Evolutionary conservation across 30 jellyfish, hydroid and myxozoan species (phyloP).

Genomic region (Aurelia sp.): DNA sequence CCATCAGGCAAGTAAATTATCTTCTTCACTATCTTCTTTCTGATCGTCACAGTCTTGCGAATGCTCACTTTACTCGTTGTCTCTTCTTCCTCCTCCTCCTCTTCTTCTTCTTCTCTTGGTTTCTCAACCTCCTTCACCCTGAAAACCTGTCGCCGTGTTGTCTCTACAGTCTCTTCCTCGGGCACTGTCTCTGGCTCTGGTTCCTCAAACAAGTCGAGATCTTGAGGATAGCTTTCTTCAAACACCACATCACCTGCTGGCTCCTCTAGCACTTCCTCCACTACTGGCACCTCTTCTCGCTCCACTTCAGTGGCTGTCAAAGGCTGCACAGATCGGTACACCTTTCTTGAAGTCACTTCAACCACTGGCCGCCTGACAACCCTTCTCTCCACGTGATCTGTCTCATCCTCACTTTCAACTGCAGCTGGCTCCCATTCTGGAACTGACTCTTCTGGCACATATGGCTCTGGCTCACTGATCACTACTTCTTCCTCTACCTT

Average conservation of each 20-base stretch:
- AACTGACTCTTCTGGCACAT: constrained; percentile 40
- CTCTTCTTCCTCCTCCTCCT: neutral
- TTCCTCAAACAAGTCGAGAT: constrained; percentile 39
- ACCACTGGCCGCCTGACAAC: constrained; percentile 50
- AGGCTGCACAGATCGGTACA: constrained; percentile 40
- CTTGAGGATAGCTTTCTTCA: constrained; percentile 31
- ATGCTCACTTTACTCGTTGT: neutral
- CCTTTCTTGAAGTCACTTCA: constrained; percentile 39
- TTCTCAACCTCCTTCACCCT: constrained; percentile 1
- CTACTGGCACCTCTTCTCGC: constrained; percentile 55
- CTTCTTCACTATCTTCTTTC: constrained; percentile 26
- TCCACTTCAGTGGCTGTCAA: neutral
- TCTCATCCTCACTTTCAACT: constrained; percentile 23
- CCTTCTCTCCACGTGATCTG: constrained; percentile 40
- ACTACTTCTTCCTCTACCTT: constrained; percentile 12
- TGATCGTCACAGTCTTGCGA: neutral
- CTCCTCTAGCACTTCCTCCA: constrained; percentile 73
- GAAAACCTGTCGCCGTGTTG: constrained; percentile 47
- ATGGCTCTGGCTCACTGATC: constrained; percentile 50
- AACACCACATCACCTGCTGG: constrained; percentile 48
- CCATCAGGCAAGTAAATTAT: constrained; percentile 35
- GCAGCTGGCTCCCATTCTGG: constrained; percentile 22
- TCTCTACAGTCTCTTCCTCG: constrained; percentile 6
- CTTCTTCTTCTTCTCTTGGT: neutral
- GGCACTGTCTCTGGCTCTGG: constrained; percentile 47